These are phyloP conservation scores for Pseudomyrmex cubaensis DNA, from an alignment of 1,140 invertebrate species.

Conservation along the genomic window DNA sequence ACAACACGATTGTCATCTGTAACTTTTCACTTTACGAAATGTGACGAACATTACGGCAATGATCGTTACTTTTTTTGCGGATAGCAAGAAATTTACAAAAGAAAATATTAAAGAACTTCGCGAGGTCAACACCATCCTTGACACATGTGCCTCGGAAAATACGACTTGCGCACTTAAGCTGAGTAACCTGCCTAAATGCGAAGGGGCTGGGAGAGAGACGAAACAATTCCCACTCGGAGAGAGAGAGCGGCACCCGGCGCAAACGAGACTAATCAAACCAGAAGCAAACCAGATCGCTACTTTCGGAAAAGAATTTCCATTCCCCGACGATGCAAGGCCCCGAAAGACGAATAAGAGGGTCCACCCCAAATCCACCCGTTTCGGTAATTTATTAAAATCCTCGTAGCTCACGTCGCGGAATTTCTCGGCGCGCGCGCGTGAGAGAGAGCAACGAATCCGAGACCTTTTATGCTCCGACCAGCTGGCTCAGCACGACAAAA, in stretches of 20 bases:
- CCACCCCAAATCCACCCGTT: constrained; percentile 52
- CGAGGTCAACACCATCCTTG: constrained; percentile 1
- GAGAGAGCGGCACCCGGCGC: constrained; percentile 45
- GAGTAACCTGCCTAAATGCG: constrained; percentile 9
- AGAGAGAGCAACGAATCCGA: constrained; percentile 44
- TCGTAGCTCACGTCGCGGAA: constrained; percentile 63
- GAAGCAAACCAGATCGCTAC: constrained; percentile 61
- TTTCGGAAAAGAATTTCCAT: constrained; percentile 50
- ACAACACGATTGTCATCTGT: constrained; percentile 13
- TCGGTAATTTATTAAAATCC: constrained; percentile 74
- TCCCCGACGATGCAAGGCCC: constrained; percentile 50
- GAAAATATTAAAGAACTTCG: not conserved
- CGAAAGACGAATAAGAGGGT: constrained; percentile 50
- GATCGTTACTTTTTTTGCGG: not conserved
- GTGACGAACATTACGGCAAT: not conserved
- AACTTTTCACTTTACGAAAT: constrained; percentile 16
- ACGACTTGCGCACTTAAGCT: constrained; percentile 20
- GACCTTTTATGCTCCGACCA: constrained; percentile 75
- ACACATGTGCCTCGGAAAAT: not conserved
- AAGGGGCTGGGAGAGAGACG: not conserved
- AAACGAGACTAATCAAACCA: constrained; percentile 57
- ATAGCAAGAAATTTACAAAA: constrained; percentile 27
- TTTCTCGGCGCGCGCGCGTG: constrained; percentile 28
- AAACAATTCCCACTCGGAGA: constrained; percentile 54
- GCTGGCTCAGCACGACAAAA: constrained; percentile 77